Evolutionary conservation across 2,888 invertebrate species (phyloP), one percentile per base, ranked within the genome.

Genomic region (Tubulanus polymorphus): DNA sequence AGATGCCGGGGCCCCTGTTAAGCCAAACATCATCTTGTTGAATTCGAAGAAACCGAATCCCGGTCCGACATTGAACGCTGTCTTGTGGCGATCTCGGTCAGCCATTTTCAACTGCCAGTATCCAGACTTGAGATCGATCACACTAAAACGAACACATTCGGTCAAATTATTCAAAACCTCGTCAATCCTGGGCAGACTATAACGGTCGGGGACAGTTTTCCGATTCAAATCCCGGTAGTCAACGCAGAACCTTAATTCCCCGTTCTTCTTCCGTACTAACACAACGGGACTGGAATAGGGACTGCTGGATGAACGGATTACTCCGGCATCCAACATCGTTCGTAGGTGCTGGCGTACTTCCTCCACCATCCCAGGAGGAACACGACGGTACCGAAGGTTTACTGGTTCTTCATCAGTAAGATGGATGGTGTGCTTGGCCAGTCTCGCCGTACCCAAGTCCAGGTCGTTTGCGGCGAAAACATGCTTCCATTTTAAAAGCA

Each of bases 21-120:
- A 3, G 29, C 52, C 52, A 20, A 51, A 41, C 15, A 29, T 26
- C 45, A 51, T 45, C n/a, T 20, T 25, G n/a, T 45, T 45, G 23
- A 45, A 45, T 45, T 45, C 8, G 8, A 10, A 45, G 8, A 6
- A 46, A 15, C 18, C 46, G 15, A 46, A 23, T n/a, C n/a, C n/a
- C 23, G 2, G 46, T 46, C 46, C 46, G 15, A 2, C 46, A n/a
- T 15, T 46, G 46, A 46, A 46, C 25, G 5, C 46, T 15, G 46
- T 46, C 6, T 2, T 46, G 5, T 46, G 25, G 3, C 46, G n/a
- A 23, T 46, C 18, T 8, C 26, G 5, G 2, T 2, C 10, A 18
- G 46, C 23, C 23, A 46, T 23, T 2, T 46, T 27, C 3, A 46
- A 23, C 26, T 46, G 46, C 46, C 46, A 46, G 6, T 26, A 46